phyloP scores from a whole-genome alignment of 53 echinoderm and acorn worm genomes.

The Antedon mediterranea region DNA sequence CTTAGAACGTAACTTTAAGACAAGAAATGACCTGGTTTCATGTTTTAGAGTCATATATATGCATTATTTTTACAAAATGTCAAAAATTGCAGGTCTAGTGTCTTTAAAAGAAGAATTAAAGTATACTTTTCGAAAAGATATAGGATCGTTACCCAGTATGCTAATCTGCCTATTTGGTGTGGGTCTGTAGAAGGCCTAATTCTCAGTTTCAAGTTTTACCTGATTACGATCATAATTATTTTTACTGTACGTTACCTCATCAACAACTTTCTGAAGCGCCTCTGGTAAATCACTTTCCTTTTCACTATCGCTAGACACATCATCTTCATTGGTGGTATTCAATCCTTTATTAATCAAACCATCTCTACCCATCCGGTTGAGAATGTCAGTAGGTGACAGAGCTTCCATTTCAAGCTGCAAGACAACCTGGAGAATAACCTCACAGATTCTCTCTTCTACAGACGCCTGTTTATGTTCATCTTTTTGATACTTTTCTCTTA shows the following conservation, averaged over 20 bases:
- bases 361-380: background rate
- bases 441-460: conserved; percentile 32
- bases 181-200: no score
- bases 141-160: no score
- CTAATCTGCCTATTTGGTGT: no score
- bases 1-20: no score
- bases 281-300: conserved; percentile 31
- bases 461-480: background rate
- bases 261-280: conserved; percentile 42
- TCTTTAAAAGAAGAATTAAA: no score
- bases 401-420: conserved; percentile 78
- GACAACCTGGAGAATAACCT: conserved; percentile 57
- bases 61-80: no score
- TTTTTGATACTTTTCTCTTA: conserved; percentile 15
- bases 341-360: conserved; percentile 9
- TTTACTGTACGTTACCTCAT: conserved; percentile 61
- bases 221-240: no score
- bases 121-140: no score
- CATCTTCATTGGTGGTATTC: background rate
- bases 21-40: no score
- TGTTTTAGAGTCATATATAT: no score
- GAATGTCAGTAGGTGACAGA: conserved; percentile 33
- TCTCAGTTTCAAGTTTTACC: no score
- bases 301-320: conserved; percentile 4
- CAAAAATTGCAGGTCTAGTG: no score